phyloP scores from a whole-genome alignment of 2,797 vertebrate species.

The Prunella strophiata region DNA sequence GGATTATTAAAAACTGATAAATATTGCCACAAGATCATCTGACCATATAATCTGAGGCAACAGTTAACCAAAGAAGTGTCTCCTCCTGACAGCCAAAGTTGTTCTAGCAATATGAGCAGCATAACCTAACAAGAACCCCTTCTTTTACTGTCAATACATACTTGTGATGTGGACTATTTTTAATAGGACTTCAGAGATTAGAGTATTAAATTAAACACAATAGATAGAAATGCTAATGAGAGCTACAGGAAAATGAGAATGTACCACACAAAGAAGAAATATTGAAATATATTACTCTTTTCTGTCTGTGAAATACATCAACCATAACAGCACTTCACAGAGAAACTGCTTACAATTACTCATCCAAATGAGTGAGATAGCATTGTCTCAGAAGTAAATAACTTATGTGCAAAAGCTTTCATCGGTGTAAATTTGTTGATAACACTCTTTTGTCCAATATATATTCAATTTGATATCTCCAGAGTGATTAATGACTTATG shows the following conservation, averaged over 20 bases:
- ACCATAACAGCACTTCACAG: background rate
- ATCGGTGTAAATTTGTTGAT: background rate
- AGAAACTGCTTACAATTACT: slow-evolving; percentile 30
- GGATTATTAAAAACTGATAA: background rate
- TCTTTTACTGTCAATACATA: background rate
- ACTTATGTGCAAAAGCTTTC: background rate
- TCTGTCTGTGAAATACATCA: slow-evolving; percentile 24
- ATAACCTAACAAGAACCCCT: background rate
- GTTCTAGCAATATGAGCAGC: background rate
- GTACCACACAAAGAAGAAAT: background rate
- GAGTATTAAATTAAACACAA: slow-evolving; percentile 29
- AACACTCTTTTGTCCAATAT: slow-evolving; percentile 4
- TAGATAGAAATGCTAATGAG: slow-evolving; percentile 27
- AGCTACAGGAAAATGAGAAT: background rate
- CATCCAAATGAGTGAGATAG: slow-evolving; percentile 1
- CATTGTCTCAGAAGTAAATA: slow-evolving; percentile 17
- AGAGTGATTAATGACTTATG: background rate
- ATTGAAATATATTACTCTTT: background rate
- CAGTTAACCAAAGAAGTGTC: background rate
- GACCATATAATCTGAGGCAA: background rate
- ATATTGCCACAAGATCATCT: background rate
- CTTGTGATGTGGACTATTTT: background rate
- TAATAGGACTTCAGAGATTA: slow-evolving; percentile 19
- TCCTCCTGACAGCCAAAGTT: background rate
- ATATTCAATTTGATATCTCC: background rate